Evolutionary conservation across 2,797 vertebrate genomes (phyloP), one percentile per base, ranked within the genome.

Genomic region (Florisuga fusca): DNA sequence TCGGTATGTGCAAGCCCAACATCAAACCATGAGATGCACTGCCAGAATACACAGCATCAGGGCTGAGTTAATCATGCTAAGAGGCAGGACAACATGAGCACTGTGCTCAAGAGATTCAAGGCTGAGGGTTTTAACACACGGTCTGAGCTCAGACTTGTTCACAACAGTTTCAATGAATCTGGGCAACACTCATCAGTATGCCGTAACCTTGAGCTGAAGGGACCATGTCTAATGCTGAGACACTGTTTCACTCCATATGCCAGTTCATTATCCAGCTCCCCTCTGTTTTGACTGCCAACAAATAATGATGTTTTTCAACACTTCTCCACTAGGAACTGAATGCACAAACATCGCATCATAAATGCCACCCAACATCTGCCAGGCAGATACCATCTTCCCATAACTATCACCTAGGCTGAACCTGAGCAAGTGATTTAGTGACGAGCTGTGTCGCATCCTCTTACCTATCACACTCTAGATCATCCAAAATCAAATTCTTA

Each of bases 241-340:
- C 72, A 84, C 84, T 66, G 67, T 78, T 91, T 91, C 90, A 72
- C 51, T 97, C 95, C 93, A 95, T 93, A 95, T 92, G 90, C 93
- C 63, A 89, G 84, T 91, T 95, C 93, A 94, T 97, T 95, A 96
- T 81, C 91, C 87, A 81, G 87, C 90, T 94, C 87, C 92, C 85
- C 61, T 77, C 84, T 95, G 95, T 95, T 96, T 95, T 95, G 92
- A 95, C 87, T 97, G 91, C 94, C 96, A 97, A 93, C 95, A 95
- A 95, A 95, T 95, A 95, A 97, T 81, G 84, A 95, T 93, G 96
- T 92, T 96, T 97, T 96, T 93, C 89, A 95, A 95, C 95, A 95
- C 84, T 92, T 92, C 84, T 96, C 94, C 87, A 45, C 90, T 87
- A 96, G 94, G 95, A 96, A 96, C 90, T 81, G 79, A 95, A 95